Evolutionary conservation across 2,113 vertebrate species (phyloP).

Genomic region (Sorex araneus): DNA sequence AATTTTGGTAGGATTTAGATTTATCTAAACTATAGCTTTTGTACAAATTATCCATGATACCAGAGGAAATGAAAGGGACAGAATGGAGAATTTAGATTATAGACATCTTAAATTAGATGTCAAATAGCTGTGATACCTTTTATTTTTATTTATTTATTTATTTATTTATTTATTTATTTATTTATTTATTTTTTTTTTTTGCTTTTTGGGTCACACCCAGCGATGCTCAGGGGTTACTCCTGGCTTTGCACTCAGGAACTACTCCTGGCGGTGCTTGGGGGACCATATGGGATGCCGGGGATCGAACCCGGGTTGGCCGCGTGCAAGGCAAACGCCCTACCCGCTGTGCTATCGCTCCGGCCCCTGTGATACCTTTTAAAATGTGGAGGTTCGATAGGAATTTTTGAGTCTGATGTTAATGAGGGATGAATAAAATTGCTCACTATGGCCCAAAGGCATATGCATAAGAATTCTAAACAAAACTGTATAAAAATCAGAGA

Average conservation of each 20-base stretch:
- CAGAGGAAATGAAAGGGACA: neutral
- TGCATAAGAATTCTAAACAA: neutral
- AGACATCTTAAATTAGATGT: neutral
- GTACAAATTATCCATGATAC: neutral
- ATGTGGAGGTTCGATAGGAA: neutral
- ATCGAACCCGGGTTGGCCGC: too few relatives aligned
- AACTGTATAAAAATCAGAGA: neutral
- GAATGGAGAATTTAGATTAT: neutral
- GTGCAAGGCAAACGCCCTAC: too few relatives aligned
- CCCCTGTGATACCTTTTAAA: neutral
- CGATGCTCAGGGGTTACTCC: too few relatives aligned
- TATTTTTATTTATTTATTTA: too few relatives aligned
- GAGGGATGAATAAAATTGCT: neutral
- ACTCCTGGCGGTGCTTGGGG: too few relatives aligned
- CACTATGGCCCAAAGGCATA: neutral
- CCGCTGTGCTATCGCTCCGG: too few relatives aligned
- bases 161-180: too few relatives aligned
- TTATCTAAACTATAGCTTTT: neutral
- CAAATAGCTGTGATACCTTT: neutral
- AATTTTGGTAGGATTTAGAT: neutral
- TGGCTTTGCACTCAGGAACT: too few relatives aligned
- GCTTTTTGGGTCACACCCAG: too few relatives aligned
- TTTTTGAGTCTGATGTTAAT: neutral
- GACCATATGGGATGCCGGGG: too few relatives aligned
- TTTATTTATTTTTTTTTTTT: too few relatives aligned